Base-by-base conservation (phyloP, 1,140 invertebrate genomes). In the Euura lappo region DNA sequence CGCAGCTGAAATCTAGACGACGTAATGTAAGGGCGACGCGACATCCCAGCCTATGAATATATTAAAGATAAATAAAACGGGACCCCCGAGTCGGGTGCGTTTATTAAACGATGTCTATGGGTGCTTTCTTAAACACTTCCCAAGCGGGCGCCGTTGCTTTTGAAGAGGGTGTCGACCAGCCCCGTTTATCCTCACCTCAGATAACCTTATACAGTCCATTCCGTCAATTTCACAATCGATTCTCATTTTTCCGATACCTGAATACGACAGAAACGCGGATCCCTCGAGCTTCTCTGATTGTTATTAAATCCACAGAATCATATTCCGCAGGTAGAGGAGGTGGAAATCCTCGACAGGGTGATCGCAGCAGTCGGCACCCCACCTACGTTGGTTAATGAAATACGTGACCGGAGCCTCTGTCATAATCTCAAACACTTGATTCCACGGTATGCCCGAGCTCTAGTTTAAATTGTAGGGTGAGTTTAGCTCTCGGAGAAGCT, bases 351-450 rank as follows among this genome's bases (percentile, higher is more conserved):
- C 28, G 28, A 28, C 28, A 1, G 28, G 51, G 51, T 60, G 51
- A 60, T 60, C 51, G 6, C 51, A n/a, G 51, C 10, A 8, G 51
- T 60, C 51, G 13, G 51, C 51, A 60, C 8, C 51, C 51, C 51
- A n/a, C 51, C 28, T 28, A 8, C 51, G 51, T 60, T 80, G 81
- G 84, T 87, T 87, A 87, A 87, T 87, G 86, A 87, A 87, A 87
- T 87, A 87, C 86, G 86, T 87, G 86, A 87, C 86, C 85, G 82
- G 81, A 84, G 81, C 80, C 80, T 82, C 72, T 79, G 84, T 86
- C 85, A 87, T 87, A 86, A 87, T 86, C 85, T 87, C 84, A 84
- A 85, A 86, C 85, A 85, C 83, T 87, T 85, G 84, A 85, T 86
- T 86, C 78, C 81, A 77, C 78, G 77, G 71, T 76, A n/a, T 72